phyloP scores from a whole-genome alignment of 2,797 vertebrate species.

The Pipistrellus nathusii region DNA sequence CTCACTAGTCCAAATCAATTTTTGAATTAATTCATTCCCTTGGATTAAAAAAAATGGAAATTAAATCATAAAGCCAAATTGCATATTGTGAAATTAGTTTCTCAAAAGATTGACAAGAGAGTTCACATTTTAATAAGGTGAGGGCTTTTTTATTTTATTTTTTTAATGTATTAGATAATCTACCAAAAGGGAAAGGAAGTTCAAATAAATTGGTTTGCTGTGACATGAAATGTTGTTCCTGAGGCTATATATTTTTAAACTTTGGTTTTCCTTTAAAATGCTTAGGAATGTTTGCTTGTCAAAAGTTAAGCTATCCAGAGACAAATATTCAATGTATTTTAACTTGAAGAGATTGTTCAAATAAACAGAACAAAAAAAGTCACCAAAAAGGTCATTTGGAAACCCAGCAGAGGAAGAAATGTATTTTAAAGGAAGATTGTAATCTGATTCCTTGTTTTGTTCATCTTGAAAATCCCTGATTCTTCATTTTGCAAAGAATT shows the following conservation, averaged over 20 bases:
- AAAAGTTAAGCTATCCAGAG: conserved; percentile 34
- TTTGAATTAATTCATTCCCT: conserved; percentile 58
- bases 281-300: conserved; percentile 43
- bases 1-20: conserved; percentile 44
- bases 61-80: conserved; percentile 20
- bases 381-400: conserved; percentile 56
- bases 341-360: conserved; percentile 66
- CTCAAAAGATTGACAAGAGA: conserved; percentile 21
- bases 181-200: conserved; percentile 39
- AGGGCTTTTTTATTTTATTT: neutral
- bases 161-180: conserved; percentile 19
- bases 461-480: conserved; percentile 68
- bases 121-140: conserved; percentile 53
- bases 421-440: conserved; percentile 62
- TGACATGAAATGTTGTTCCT: conserved; percentile 30
- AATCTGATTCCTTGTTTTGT: conserved; percentile 73
- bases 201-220: conserved; percentile 31
- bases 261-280: conserved; percentile 61
- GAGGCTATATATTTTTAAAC: conserved; percentile 27
- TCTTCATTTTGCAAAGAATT: conserved; percentile 45
- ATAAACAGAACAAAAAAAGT: conserved; percentile 58
- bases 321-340: conserved; percentile 69
- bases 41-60: conserved; percentile 38
- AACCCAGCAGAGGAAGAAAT: conserved; percentile 64
- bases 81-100: conserved; percentile 45